Evolutionary conservation across 1,140 invertebrate genomes (phyloP).

Genomic region (Listronotus bonariensis): DNA sequence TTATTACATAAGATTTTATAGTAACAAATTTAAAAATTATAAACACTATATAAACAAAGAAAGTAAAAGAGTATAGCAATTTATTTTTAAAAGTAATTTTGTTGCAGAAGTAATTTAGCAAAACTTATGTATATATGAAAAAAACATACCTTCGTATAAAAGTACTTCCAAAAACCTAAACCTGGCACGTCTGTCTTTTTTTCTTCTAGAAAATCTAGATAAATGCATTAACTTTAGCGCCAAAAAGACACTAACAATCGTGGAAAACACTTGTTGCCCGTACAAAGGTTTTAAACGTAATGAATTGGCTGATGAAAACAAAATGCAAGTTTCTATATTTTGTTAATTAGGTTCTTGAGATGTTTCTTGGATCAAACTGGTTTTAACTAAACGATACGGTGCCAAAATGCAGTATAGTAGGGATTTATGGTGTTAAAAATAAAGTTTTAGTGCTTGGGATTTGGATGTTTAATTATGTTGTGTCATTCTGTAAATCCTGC

Average conservation of each 20-base stretch:
- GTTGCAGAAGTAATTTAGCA: too few species aligned
- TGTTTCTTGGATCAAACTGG: conserved; percentile 22
- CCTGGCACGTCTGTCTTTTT: conserved; percentile 20
- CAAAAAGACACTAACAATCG: conserved; percentile 19
- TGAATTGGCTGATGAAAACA: conserved; percentile 1
- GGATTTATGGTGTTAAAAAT: conserved; percentile 22
- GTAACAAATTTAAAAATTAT: too few species aligned
- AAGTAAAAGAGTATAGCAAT: too few species aligned
- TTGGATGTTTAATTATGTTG: too few species aligned
- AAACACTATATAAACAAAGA: too few species aligned
- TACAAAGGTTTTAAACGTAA: conserved; percentile 14
- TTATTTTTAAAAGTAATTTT: too few species aligned
- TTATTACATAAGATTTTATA: too few species aligned
- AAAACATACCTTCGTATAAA: conserved; percentile 26
- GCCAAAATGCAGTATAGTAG: conserved; percentile 11
- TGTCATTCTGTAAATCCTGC: too few species aligned
- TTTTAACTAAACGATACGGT: conserved; percentile 17
- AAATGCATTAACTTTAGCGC: conserved; percentile 32
- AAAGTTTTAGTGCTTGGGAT: neutral
- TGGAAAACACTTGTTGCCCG: conserved; percentile 21
- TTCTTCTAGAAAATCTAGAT: conserved; percentile 25
- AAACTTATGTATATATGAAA: neutral
- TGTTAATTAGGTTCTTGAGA: conserved; percentile 12
- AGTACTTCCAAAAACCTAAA: conserved; percentile 21
- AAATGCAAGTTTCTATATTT: conserved; percentile 5